A percentile compares a stretch with the other conserved stretches of the same genome.
These are phyloP conservation scores for Anthophora plumipes DNA, from an alignment of 2,888 invertebrate species.

Conservation along the genomic window DNA sequence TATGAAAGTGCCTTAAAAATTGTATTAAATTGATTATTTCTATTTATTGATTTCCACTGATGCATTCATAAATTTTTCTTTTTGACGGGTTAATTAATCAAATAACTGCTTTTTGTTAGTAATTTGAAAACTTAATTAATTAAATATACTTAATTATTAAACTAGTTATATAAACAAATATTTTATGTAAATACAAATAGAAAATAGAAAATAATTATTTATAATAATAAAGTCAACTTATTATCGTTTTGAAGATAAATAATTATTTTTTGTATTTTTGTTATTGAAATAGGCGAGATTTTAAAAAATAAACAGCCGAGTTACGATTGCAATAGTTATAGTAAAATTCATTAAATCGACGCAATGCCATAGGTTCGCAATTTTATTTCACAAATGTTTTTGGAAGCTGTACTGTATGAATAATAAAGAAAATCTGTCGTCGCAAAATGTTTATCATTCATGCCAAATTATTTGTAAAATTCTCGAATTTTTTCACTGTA, in stretches of 20 bases:
- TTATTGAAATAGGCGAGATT: conserved; percentile 48
- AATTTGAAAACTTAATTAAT: not conserved
- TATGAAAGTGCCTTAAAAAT: not conserved
- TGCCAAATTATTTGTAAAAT: conserved; percentile 2
- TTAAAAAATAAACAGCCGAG: conserved; percentile 25
- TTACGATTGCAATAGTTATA: conserved; percentile 42
- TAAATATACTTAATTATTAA: not conserved
- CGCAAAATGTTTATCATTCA: conserved; percentile 26
- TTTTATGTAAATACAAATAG: not conserved
- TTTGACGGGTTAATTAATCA: not conserved
- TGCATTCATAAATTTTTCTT: not conserved
- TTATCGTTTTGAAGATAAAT: not conserved
- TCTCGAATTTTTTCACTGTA: not conserved
- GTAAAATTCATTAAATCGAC: conserved; percentile 52
- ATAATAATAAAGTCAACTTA: not conserved
- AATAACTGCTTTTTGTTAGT: not conserved
- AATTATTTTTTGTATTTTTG: not conserved
- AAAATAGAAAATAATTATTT: not conserved
- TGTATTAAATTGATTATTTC: not conserved
- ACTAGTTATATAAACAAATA: not conserved
- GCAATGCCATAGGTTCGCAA: conserved; percentile 46
- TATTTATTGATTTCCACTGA: not conserved
- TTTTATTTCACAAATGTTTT: conserved; percentile 28
- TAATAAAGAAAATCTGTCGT: conserved; percentile 23
- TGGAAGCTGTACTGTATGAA: conserved; percentile 34